Percentiles rank a stretch among this genome's conserved stretches.
phyloP scores from a whole-genome alignment of 2,888 invertebrate genomes.

The Syritta pipiens region DNA sequence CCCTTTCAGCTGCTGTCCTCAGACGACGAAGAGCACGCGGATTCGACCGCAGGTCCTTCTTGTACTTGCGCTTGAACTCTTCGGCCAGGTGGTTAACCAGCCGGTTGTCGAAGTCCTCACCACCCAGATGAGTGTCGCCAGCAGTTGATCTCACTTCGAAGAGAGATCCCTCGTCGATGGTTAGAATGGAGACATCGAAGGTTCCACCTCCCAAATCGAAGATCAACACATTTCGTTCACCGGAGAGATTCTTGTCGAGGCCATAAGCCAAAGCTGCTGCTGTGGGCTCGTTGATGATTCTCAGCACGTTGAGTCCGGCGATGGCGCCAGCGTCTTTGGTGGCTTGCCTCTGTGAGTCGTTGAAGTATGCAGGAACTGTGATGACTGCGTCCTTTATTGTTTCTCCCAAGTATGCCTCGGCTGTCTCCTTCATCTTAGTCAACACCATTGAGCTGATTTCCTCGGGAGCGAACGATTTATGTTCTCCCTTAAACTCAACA shows the following conservation, averaged over 20 bases:
- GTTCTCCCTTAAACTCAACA: slow-evolving; percentile 93
- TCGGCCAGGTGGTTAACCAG: slow-evolving; percentile 92
- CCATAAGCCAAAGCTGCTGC: slow-evolving; percentile 96
- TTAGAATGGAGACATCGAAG: slow-evolving; percentile 96
- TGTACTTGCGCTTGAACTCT: slow-evolving; percentile 90
- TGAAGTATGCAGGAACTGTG: slow-evolving; percentile 94
- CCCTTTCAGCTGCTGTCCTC: slow-evolving; percentile 87
- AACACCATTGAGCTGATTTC: slow-evolving; percentile 96
- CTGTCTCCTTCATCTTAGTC: slow-evolving; percentile 95
- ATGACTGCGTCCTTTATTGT: slow-evolving; percentile 91
- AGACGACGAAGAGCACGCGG: slow-evolving; percentile 84
- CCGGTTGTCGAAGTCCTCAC: slow-evolving; percentile 93
- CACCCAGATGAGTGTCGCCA: slow-evolving; percentile 95
- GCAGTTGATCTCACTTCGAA: slow-evolving; percentile 96
- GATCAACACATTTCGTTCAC: slow-evolving; percentile 90
- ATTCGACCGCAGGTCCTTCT: slow-evolving; percentile 84
- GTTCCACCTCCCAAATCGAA: slow-evolving; percentile 86
- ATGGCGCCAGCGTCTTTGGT: slow-evolving; percentile 96
- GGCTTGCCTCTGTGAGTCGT: slow-evolving; percentile 92
- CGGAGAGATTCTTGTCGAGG: slow-evolving; percentile 89
- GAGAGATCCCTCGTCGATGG: slow-evolving; percentile 92
- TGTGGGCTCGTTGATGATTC: slow-evolving; percentile 95
- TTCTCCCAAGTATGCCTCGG: slow-evolving; percentile 92
- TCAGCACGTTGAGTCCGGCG: slow-evolving; percentile 92
- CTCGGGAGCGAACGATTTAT: slow-evolving; percentile 92